A percentile compares a stretch with the other conserved stretches of the same genome.
phyloP scores from a whole-genome alignment of 2,797 vertebrate species.

The Columba guinea region DNA sequence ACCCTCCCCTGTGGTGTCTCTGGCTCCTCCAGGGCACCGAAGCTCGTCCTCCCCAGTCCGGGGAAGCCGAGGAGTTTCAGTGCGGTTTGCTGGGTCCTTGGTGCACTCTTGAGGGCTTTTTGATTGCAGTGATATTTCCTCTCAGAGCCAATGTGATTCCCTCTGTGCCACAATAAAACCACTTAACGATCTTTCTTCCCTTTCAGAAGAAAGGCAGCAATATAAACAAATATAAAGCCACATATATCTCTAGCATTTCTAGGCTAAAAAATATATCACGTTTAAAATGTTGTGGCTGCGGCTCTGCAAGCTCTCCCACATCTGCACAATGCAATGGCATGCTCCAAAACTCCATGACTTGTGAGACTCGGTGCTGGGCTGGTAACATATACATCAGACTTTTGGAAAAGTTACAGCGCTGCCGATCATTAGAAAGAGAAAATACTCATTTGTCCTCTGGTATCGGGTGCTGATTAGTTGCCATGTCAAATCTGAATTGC shows the following conservation, averaged over 20 bases:
- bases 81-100: neutral
- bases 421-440: neutral
- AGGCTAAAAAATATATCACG: neutral
- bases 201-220: conserved; percentile 33
- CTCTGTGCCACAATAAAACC: conserved; percentile 19
- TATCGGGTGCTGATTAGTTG: neutral
- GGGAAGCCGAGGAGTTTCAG: neutral
- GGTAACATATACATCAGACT: neutral
- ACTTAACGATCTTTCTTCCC: conserved; percentile 34
- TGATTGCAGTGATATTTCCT: conserved; percentile 23
- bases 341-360: neutral
- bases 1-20: neutral
- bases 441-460: neutral
- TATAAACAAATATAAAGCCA: neutral
- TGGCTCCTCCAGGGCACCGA: neutral
- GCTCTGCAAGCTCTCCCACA: neutral
- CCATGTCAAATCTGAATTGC: neutral
- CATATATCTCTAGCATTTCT: neutral
- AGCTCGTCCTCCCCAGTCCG: neutral
- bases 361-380: neutral
- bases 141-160: conserved; percentile 3
- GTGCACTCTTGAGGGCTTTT: conserved; percentile 4
- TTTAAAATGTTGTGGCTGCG: neutral
- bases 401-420: neutral
- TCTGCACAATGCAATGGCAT: neutral